phyloP scores from a whole-genome alignment of 2,888 invertebrate genomes.

The Machimus atricapillus region DNA sequence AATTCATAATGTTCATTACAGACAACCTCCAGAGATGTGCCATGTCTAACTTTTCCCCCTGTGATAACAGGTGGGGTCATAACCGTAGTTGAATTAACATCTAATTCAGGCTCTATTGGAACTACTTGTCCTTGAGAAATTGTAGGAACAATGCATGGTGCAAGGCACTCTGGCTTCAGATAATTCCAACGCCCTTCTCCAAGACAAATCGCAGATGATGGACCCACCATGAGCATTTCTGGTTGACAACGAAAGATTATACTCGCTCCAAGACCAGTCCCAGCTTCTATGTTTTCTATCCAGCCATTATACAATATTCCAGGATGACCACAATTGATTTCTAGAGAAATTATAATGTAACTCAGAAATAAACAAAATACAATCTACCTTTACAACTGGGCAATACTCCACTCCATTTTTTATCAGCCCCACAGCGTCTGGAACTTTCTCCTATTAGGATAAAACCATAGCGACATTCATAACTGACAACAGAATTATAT shows the following conservation, averaged over 20 bases:
- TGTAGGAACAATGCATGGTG: constrained; percentile 92
- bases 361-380: not conserved
- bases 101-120: constrained; percentile 64
- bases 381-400: constrained; percentile 86
- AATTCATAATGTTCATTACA: constrained; percentile 89
- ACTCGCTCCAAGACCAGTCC: constrained; percentile 89
- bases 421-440: constrained; percentile 90
- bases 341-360: constrained; percentile 63
- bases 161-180: constrained; percentile 87
- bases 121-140: constrained; percentile 80
- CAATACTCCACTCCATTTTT: constrained; percentile 92
- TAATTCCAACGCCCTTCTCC: constrained; percentile 95
- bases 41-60: constrained; percentile 70
- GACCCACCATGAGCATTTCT: constrained; percentile 88
- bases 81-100: constrained; percentile 59
- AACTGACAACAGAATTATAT: constrained; percentile 94
- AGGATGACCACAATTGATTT: constrained; percentile 96
- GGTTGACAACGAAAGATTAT: constrained; percentile 93
- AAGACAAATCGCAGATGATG: constrained; percentile 89
- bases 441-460: constrained; percentile 89
- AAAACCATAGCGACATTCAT: constrained; percentile 95
- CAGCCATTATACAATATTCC: constrained; percentile 96
- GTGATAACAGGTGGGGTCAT: constrained; percentile 59
- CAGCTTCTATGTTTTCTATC: constrained; percentile 87
- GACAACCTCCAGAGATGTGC: constrained; percentile 75